Conservation (phyloP, 2,113 vertebrate species). For the Sebastes fasciatus region DNA sequence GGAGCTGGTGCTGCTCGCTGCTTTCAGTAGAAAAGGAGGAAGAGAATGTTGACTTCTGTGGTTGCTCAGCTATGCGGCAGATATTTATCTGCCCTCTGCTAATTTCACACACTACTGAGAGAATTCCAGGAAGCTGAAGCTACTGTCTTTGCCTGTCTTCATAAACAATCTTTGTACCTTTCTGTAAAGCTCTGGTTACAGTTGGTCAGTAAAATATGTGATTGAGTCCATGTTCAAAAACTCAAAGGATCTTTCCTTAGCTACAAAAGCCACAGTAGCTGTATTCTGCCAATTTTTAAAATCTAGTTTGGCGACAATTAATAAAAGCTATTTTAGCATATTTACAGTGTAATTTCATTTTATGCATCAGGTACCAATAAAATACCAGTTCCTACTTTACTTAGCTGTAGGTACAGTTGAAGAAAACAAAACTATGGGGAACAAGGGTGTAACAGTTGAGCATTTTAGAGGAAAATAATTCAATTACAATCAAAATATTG, state of each 20-base stretch:
- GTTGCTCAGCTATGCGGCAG: not conserved
- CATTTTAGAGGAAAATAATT: not conserved
- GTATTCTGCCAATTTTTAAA: not conserved
- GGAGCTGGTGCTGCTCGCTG: too few species aligned
- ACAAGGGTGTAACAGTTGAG: not conserved
- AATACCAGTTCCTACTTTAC: not conserved
- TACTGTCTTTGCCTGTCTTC: not conserved
- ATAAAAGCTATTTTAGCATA: not conserved
- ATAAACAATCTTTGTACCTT: not conserved
- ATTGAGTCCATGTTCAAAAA: not conserved
- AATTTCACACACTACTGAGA: slow-evolving; percentile 20
- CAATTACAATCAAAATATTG: not conserved
- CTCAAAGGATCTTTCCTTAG: not conserved
- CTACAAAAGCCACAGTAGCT: not conserved
- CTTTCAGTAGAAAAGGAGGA: too few species aligned
- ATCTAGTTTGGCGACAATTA: too few species aligned
- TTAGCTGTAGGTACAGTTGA: not conserved
- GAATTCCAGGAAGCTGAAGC: slow-evolving; percentile 5
- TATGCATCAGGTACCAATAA: not conserved
- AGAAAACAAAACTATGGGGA: not conserved
- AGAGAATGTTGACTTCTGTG: not conserved
- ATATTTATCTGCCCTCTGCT: slow-evolving; percentile 27
- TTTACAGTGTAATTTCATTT: not conserved
- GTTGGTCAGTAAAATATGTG: not conserved
- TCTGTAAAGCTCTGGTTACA: not conserved